Evolutionary conservation across 2,113 vertebrate genomes (phyloP), one percentile per base, ranked within the genome.

Genomic region (Pogona vitticeps): DNA sequence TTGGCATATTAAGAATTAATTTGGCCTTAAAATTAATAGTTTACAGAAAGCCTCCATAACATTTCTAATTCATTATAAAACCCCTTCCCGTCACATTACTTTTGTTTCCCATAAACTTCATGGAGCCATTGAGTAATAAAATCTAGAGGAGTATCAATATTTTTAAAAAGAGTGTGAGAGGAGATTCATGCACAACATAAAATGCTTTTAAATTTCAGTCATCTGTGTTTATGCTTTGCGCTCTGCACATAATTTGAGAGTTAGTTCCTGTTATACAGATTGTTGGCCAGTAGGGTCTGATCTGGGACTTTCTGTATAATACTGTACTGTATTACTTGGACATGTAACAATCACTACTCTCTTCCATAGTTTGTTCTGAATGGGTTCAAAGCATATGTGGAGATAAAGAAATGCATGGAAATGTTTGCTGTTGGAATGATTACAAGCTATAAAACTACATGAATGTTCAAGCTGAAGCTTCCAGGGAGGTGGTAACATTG

Each of bases 281-380:
- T 21, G 70, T 13, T 88, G 83, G 21, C 88, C 71, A 88, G 82
- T 61, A 88, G 61, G 59, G 82, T 58, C 61, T 85, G 70, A 76
- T 85, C 26, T 80, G 77, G 52, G 61, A 72, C 75, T 61, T 84
- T 36, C 31, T 65, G 58, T 67, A n/a, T 81, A 18, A 58, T 23
- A 23, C 21, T 52, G n/a, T n/a, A 52, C 46, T 52, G 46, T 52
- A 42, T 58, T 40, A 70, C 61, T 81, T 40, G 63, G 15, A 26
- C 7, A 42, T 18, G 31, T 75, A 3, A 6, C 36, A 31, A 1
- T 38, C 31, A 31, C 0, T 3, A 56, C 10, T 23, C 14, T 63
- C n/a, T 77, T 40, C 33, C 13, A 56, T 33, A 21, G 76, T 65
- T 20, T 61, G 26, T 75, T 70, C 14, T 63, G 68, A 36, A 59